These are phyloP conservation scores for Phyllostomus hastatus DNA, from an alignment of 2,113 vertebrate species.

Conservation along the genomic window DNA sequence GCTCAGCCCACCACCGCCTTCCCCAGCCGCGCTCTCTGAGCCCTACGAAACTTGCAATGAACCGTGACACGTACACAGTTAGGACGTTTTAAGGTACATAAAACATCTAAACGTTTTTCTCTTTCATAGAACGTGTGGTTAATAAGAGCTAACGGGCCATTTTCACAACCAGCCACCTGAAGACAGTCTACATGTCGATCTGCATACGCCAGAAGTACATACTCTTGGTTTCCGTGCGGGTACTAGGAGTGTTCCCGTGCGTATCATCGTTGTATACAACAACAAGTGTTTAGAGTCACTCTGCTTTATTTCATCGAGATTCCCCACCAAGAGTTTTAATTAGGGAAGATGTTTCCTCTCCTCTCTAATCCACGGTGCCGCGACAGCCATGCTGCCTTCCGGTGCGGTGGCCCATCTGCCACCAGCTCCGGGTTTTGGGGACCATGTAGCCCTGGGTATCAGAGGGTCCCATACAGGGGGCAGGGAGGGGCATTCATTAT, in stretches of 20 bases:
- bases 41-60: background rate
- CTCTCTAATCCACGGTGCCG: background rate
- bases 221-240: background rate
- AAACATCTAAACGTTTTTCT: background rate
- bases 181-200: background rate
- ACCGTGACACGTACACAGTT: background rate
- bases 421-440: background rate
- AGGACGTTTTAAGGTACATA: background rate
- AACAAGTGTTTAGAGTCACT: background rate
- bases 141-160: background rate
- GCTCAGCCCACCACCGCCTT: background rate
- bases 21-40: accelerated
- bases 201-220: background rate
- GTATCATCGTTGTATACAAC: background rate
- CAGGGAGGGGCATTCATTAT: background rate
- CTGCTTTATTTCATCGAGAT: background rate
- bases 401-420: background rate
- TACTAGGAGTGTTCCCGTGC: background rate
- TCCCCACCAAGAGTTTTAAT: background rate
- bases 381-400: background rate
- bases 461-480: background rate
- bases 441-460: background rate
- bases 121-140: background rate
- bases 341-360: background rate
- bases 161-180: background rate